Percentiles rank a stretch among this genome's conserved stretches.
phyloP scores from a whole-genome alignment of 2,888 invertebrate genomes.

The Mycogona germanica region DNA sequence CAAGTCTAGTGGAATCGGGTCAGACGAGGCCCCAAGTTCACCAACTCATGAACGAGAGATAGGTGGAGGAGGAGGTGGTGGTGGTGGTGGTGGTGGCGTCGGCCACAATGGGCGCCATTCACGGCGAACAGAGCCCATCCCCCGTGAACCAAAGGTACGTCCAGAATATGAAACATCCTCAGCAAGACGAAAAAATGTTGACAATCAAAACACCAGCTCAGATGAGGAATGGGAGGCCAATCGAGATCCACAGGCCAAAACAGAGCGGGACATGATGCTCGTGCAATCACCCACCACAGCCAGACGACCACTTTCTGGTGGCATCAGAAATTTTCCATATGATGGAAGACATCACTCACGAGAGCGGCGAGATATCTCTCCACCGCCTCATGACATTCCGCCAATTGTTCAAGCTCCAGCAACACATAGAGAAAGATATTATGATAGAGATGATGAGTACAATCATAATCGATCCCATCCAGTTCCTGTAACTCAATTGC shows the following conservation, averaged over 20 bases:
- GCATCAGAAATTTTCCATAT: no score
- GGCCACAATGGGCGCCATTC: background rate
- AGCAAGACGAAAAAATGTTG: background rate
- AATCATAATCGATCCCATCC: no score
- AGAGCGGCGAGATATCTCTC: no score
- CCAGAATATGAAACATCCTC: no score
- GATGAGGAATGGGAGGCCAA: slow-evolving; percentile 10
- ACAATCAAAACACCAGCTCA: background rate
- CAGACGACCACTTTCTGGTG: no score
- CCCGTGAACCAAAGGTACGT: background rate
- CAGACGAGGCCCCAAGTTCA: slow-evolving; percentile 60
- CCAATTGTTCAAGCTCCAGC: no score
- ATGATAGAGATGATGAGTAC: no score
- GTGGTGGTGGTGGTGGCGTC: background rate
- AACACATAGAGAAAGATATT: no score
- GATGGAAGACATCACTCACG: no score
- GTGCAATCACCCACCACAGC: slow-evolving; percentile 1
- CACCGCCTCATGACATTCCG: no score
- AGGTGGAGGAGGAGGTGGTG: background rate
- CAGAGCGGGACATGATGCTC: slow-evolving; percentile 11
- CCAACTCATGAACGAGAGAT: slow-evolving; percentile 14
- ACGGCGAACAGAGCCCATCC: background rate
- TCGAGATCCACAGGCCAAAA: slow-evolving; percentile 6
- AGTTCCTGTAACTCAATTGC: no score
- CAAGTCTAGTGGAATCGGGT: slow-evolving; percentile 78